These are phyloP conservation scores for Orthonyx spaldingii DNA, from an alignment of 2,113 vertebrate genomes.

Conservation along the genomic window DNA sequence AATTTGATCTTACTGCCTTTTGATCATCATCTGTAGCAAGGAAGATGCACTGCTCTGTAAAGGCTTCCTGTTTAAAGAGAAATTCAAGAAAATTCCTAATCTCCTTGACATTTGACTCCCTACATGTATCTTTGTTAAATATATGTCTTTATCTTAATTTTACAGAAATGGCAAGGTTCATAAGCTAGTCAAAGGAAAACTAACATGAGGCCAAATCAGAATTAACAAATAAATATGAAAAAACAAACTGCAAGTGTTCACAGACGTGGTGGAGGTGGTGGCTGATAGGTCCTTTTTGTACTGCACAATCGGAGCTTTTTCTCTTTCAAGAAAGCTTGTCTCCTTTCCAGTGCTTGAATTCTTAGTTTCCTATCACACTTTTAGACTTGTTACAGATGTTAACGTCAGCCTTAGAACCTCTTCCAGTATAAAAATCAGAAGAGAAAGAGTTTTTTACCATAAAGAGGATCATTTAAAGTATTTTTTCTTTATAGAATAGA, in stretches of 20 bases:
- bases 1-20: neutral
- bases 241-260: neutral
- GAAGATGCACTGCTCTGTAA: neutral
- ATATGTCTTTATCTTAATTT: neutral
- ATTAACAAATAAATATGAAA: neutral
- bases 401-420: neutral
- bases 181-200: neutral
- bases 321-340: neutral
- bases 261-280: neutral
- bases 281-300: neutral
- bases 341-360: neutral
- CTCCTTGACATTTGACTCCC: accelerated
- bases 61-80: neutral
- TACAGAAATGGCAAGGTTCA: neutral
- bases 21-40: neutral
- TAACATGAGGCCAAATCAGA: neutral
- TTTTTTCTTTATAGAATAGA: neutral
- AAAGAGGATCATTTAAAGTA: neutral
- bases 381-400: neutral
- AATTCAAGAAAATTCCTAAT: neutral
- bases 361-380: neutral
- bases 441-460: neutral
- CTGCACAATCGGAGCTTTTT: neutral
- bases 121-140: neutral
- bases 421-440: neutral